Conservation (phyloP, 2,113 vertebrate genomes). For the Platysternon megacephalum region DNA sequence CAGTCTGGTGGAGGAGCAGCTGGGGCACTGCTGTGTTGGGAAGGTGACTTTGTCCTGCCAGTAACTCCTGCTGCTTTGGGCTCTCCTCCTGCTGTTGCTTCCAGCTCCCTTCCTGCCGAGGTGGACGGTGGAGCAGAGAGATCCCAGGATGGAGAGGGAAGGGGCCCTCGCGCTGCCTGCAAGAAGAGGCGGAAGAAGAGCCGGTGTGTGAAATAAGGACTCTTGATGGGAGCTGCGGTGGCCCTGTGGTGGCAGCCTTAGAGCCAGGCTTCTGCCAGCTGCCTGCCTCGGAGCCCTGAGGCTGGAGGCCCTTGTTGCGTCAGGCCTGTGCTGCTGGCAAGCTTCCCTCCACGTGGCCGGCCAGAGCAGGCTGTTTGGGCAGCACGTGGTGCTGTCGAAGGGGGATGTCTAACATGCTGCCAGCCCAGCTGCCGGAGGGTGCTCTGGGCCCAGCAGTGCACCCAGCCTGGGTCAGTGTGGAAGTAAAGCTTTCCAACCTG, state of each 20-base stretch:
- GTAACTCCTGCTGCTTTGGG: background rate
- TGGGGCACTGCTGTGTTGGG: background rate
- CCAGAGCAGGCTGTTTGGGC: too few species aligned
- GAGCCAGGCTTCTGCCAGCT: background rate
- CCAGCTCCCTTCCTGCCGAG: background rate
- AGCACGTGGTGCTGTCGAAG: too few species aligned
- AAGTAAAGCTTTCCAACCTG: background rate
- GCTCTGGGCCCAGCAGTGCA: background rate
- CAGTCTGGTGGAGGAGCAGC: too few species aligned
- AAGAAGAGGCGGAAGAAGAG: slow-evolving; percentile 55
- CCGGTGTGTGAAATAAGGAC: background rate
- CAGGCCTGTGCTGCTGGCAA: too few species aligned
- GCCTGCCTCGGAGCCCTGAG: too few species aligned
- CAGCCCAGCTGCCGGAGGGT: too few species aligned
- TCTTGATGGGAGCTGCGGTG: accelerated
- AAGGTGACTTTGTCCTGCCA: background rate
- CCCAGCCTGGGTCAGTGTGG: background rate
- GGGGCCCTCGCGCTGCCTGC: accelerated
- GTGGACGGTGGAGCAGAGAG: background rate
- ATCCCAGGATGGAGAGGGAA: accelerated
- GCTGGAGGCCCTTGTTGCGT: too few species aligned
- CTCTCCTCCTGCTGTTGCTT: background rate
- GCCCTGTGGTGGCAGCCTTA: too few species aligned
- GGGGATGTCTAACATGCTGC: background rate
- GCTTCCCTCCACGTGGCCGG: too few species aligned